Percentiles rank a stretch among this genome's conserved stretches.
phyloP scores from a whole-genome alignment of 2,888 invertebrate genomes.

The Dinocampus coccinellae region DNA sequence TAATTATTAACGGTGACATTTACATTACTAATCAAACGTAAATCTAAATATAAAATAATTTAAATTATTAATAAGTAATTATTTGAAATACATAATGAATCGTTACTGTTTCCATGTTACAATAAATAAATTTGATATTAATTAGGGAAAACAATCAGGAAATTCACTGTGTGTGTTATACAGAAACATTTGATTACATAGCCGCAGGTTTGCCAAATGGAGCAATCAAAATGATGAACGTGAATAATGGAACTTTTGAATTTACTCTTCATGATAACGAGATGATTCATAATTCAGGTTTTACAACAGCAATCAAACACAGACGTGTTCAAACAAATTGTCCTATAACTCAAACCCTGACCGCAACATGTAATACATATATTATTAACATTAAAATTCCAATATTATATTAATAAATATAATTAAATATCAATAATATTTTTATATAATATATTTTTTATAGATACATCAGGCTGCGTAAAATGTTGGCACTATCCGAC shows the following conservation, averaged over 20 bases:
- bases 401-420: slow-evolving; percentile 9
- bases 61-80: neutral
- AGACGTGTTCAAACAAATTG: slow-evolving; percentile 74
- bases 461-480: slow-evolving; percentile 78
- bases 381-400: neutral
- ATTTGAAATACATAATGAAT: neutral
- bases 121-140: neutral
- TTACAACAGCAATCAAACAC: slow-evolving; percentile 75
- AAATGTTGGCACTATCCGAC: slow-evolving; percentile 80
- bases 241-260: slow-evolving; percentile 70
- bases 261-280: slow-evolving; percentile 73
- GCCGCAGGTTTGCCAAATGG: slow-evolving; percentile 77
- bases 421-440: neutral
- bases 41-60: neutral
- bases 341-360: slow-evolving; percentile 73
- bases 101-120: too few relatives aligned
- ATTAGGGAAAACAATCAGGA: slow-evolving; percentile 71
- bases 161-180: slow-evolving; percentile 74
- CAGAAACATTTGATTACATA: slow-evolving; percentile 74
- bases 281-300: slow-evolving; percentile 71
- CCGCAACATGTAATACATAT: slow-evolving; percentile 73
- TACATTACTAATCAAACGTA: slow-evolving; percentile 42
- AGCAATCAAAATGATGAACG: slow-evolving; percentile 72
- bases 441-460: neutral
- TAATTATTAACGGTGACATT: slow-evolving; percentile 38